Evolutionary conservation across 2,113 vertebrate species (phyloP), one percentile per base, ranked within the genome.

Genomic region (Gavia stellata): DNA sequence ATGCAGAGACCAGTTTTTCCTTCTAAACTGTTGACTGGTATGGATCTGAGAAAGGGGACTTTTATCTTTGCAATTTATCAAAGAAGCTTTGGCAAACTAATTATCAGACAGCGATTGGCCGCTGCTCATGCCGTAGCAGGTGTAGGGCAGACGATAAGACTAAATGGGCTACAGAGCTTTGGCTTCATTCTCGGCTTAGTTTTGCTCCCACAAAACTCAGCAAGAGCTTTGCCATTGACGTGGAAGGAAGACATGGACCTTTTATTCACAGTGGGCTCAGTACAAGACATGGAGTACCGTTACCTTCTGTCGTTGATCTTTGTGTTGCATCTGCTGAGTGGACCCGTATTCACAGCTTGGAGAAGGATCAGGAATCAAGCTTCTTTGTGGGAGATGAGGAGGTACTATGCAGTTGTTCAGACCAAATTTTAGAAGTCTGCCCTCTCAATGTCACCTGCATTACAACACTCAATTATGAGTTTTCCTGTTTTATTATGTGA

Each of bases 211-310:
- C 23, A 58, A 1, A 81, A 38, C 47, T 85, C 36, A 85, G 55
- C 10, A 40, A 73, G 73, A 59, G 25, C 56, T 77, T 78, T 88
- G 47, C 25, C 29, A 28, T 12, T 53, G 78, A 14, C 8, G 12
- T 50, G 58, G 31, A 31, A 78, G 40, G 31, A 34, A 28, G 13
- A 20, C 5, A 1, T 0, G 17, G 19, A 17, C 4, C 4, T 79
- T 81, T 55, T 34, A 10, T 31, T 52, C 15, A 1, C 40, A 3
- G 3, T 6, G 67, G 17, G 34, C 24, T 78, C 52, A 12, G 31
- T 2, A 7, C 11, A 31, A 17, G 63, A 8, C 4, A 0, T 2
- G 40, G 34, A 89, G 29, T 28, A 13, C 38, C 1, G 0, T 13
- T 33, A 28, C 31, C 20, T 42, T 23, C 14, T 56, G 1, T 2